Evolutionary conservation across 2,113 vertebrate species (phyloP), one percentile per base, ranked within the genome.

Genomic region (Hydropotes inermis): DNA sequence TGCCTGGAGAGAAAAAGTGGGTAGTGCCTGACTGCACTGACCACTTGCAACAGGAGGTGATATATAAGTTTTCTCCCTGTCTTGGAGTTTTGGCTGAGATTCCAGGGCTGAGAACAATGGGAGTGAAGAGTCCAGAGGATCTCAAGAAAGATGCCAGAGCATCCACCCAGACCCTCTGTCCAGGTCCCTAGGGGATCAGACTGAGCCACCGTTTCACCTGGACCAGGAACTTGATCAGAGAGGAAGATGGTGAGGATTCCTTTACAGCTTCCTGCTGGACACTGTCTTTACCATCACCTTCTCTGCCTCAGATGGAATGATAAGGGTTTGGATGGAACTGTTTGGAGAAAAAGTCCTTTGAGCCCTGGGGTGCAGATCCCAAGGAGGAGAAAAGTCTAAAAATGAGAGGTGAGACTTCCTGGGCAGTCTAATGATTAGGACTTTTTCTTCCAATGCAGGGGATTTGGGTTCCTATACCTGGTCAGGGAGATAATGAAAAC

Each of bases 1-100:
- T 79, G 33, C 21, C 60, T 55, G 21, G 27, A 79, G 23, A 67
- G 16, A 74, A 13, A 14, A 25, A 33, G 36, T 50, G 23, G 14
- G 19, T 27, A 27, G 17, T 52, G 30, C 55, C 23, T 2, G 4
- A 2, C 5, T 30, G 14, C 25, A 43, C 17, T 58, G 57, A 52
- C 17, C 1, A 0, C 39, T 7, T 21, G 2, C 21, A 54, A 4
- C 5, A 43, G n/a, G 16, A 33, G 6, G 11, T 67, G 30, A 88
- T 17, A 30, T 7, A 0, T 5, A 61, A 15, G 4, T 87, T 82
- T 95, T 85, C 57, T 89, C 14, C 11, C 25, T 54, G 33, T 83
- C 23, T 52, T 28, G 19, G 33, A 55, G 33, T 57, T 92, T 60
- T n/a, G 39, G 4, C 47, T 33, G 60, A 39, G 39, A 81, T 30